A percentile compares a stretch with the other conserved stretches of the same genome.
Evolutionary conservation across 2,113 vertebrate species (phyloP).

Genomic region (Ramphastos sulfuratus): DNA sequence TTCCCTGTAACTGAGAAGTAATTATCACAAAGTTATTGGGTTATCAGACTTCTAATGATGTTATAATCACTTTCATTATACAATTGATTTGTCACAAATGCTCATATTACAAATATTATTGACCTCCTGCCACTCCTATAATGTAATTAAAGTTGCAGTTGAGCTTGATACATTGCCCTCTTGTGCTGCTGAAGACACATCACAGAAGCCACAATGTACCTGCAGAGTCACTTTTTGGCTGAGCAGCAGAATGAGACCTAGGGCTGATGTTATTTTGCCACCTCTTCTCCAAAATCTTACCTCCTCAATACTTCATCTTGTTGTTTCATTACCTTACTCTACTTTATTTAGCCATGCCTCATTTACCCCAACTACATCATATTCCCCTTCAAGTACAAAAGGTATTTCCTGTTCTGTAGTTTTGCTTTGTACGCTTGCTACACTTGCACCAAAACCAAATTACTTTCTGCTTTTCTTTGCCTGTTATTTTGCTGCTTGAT

Average conservation of each 20-base stretch:
- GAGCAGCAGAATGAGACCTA: not conserved
- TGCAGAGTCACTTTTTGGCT: not conserved
- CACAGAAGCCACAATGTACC: not conserved
- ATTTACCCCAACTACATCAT: not conserved
- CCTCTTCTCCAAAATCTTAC: not conserved
- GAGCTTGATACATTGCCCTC: not conserved
- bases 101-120: slow-evolving; percentile 21
- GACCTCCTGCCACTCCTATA: not conserved
- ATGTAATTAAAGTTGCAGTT: not conserved
- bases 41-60: slow-evolving; percentile 41
- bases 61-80: slow-evolving; percentile 35
- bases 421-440: not conserved
- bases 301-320: not conserved
- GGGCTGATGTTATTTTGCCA: not conserved
- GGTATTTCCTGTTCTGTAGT: not conserved
- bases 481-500: not conserved
- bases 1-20: slow-evolving; percentile 13
- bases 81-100: slow-evolving; percentile 42
- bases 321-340: not conserved
- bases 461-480: not conserved
- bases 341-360: accelerated
- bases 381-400: not conserved
- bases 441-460: not conserved
- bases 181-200: not conserved
- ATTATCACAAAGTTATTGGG: slow-evolving; percentile 39